Base-by-base conservation (phyloP, 2,888 invertebrate genomes). In the Eumerus sabulonum region DNA sequence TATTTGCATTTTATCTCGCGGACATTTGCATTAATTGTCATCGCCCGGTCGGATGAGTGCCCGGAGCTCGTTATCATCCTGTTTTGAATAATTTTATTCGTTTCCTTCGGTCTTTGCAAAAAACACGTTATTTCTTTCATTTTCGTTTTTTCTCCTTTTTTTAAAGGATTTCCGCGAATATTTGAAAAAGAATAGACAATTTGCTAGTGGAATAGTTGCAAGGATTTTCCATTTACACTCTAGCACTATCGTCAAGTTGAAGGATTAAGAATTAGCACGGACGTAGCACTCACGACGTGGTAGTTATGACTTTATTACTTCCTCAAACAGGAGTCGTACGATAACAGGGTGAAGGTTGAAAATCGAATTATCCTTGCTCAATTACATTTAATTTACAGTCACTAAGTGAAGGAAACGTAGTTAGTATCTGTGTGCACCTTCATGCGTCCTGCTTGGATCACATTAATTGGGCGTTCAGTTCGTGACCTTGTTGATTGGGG, bases 351-450 rank as follows among this genome's bases (percentile, higher is more conserved):
- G 27, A 27, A 27, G 27, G 7, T 27, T 27, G n/a, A 51, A 51
- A 63, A 62, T 62, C 66, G 56, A 54, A 76, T 71, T 76, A 66
- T 57, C 51, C 51, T 50, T 59, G 19, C 47, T 57, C 57, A 72
- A 72, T 72, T 72, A 64, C 51, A 38, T 72, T 50, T 72, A 71
- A 76, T 76, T 72, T 47, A 57, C 50, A 66, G 56, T 45, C 36
- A 45, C n/a, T 54, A 35, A n/a, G 27, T 57, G 18, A 51, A 45
- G 50, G 16, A 56, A 62, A 66, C 51, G 66, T 71, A 62, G 62
- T 72, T 71, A 62, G 45, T 40, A 40, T 40, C 40, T 40, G n/a
- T n/a, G n/a, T n/a, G n/a, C n/a, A n/a, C n/a, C n/a, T n/a, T n/a
- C 9, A 40, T 40, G 40, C 40, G 2, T 40, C 9, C 27, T 27